These are phyloP conservation scores for Lamellibrachia satsuma DNA, from an alignment of 2,888 invertebrate genomes.

Conservation along the genomic window DNA sequence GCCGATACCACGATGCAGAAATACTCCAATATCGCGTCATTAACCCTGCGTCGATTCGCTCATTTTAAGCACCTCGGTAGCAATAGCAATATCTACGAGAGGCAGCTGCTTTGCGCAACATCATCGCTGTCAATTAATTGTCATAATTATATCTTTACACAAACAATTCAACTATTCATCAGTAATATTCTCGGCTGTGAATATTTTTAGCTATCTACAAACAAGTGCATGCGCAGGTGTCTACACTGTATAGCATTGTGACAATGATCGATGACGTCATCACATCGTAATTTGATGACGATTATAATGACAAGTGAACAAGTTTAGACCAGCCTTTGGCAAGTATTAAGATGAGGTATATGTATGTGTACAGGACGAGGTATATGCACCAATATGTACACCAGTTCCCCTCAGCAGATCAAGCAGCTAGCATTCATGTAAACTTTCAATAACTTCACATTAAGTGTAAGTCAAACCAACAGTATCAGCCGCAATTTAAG, in stretches of 20 bases:
- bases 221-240: neutral
- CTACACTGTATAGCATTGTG: neutral
- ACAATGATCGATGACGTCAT: neutral
- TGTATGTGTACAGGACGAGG: neutral
- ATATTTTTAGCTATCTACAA: neutral
- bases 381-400: neutral
- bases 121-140: neutral
- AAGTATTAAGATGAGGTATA: neutral
- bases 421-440: neutral
- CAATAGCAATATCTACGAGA: neutral
- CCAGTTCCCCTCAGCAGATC: neutral
- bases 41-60: neutral
- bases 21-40: neutral
- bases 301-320: neutral
- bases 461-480: neutral
- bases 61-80: neutral
- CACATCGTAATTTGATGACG: neutral
- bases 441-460: neutral
- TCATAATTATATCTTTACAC: slow-evolving; percentile 1
- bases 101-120: neutral
- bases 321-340: neutral
- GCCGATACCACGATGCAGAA: neutral
- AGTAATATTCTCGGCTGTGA: neutral
- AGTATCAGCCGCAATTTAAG: neutral
- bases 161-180: neutral